Conservation (phyloP, 2,113 vertebrate genomes). For the Perca flavescens region DNA sequence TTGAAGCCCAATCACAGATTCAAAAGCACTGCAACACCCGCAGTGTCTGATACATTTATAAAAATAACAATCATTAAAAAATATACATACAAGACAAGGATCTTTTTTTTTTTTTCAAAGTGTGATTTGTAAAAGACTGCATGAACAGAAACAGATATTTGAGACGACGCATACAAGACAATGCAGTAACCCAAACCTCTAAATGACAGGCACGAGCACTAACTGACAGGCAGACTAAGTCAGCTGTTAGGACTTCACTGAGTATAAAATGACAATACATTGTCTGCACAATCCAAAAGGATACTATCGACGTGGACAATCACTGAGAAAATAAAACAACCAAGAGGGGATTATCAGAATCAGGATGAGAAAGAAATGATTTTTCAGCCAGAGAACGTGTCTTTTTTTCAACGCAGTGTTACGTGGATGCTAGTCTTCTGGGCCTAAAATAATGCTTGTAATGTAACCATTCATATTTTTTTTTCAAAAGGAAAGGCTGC, state of each 20-base stretch:
- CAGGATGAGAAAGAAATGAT: conserved; percentile 24
- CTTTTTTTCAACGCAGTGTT: conserved; percentile 11
- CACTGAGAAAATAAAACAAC: conserved; percentile 62
- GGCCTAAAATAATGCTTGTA: conserved; percentile 3
- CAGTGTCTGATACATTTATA: conserved; percentile 78
- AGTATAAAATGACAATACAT: conserved; percentile 63
- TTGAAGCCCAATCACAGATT: conserved; percentile 81
- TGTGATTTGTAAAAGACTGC: conserved; percentile 75
- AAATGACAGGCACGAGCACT: conserved; percentile 71
- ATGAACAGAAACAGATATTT: conserved; percentile 55
- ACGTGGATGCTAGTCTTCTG: conserved; percentile 28
- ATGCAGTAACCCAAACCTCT: conserved; percentile 71
- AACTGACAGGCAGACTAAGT: conserved; percentile 68
- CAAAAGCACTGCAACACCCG: conserved; percentile 75
- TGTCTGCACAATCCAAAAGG: conserved; percentile 69
- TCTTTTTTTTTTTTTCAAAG: conserved; percentile 55
- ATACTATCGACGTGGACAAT: conserved; percentile 52
- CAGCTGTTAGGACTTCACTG: conserved; percentile 64
- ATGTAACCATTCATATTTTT: not conserved
- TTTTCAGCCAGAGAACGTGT: conserved; percentile 17
- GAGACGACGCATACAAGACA: conserved; percentile 66
- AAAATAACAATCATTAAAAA: conserved; percentile 83
- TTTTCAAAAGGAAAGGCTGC: conserved; percentile 50
- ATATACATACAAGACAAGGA: conserved; percentile 73
- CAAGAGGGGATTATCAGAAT: conserved; percentile 47